phyloP scores from a whole-genome alignment of 30 jellyfish, hydroid and myxozoan genomes.

The Morbakka virulenta region DNA sequence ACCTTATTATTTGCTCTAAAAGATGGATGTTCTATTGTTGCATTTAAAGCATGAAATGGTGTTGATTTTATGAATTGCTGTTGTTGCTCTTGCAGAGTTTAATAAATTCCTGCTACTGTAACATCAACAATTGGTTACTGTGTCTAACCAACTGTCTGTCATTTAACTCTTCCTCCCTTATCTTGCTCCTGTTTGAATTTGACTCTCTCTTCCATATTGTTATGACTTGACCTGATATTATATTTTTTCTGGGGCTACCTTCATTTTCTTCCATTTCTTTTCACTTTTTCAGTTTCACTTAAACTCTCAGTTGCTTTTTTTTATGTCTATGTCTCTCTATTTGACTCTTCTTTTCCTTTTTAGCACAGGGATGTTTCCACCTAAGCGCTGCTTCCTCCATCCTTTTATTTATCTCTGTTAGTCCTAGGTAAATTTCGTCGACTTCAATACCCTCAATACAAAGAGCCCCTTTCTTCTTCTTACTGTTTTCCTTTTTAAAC shows the following conservation, averaged over 20 bases:
- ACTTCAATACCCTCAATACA: slow-evolving; percentile 46
- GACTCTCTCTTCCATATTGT: slow-evolving; percentile 18
- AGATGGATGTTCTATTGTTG: slow-evolving; percentile 21
- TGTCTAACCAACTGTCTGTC: slow-evolving; percentile 18
- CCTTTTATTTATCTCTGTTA: slow-evolving; percentile 3
- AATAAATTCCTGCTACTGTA: slow-evolving; percentile 13
- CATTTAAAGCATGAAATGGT: slow-evolving; percentile 17
- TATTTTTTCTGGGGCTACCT: slow-evolving; percentile 11
- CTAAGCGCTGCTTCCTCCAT: slow-evolving; percentile 9
- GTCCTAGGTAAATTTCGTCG: slow-evolving; percentile 25
- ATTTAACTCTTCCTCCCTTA: slow-evolving; percentile 26
- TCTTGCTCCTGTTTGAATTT: neutral
- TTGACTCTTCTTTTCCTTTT: slow-evolving; percentile 11
- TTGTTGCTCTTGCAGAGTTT: slow-evolving; percentile 12
- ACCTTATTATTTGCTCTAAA: neutral
- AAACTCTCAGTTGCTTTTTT: slow-evolving; percentile 40
- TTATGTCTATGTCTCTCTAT: slow-evolving; percentile 2
- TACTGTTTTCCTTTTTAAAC: slow-evolving; percentile 15
- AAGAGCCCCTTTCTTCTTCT: slow-evolving; percentile 33
- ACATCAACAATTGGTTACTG: slow-evolving; percentile 15
- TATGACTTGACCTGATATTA: slow-evolving; percentile 17
- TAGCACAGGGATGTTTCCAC: slow-evolving; percentile 10
- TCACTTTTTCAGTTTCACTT: slow-evolving; percentile 21
- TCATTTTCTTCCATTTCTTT: slow-evolving; percentile 29
- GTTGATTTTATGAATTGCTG: too few relatives aligned